Conservation (phyloP, 2,888 invertebrate species). For the Sphaerophoria taeniata region DNA sequence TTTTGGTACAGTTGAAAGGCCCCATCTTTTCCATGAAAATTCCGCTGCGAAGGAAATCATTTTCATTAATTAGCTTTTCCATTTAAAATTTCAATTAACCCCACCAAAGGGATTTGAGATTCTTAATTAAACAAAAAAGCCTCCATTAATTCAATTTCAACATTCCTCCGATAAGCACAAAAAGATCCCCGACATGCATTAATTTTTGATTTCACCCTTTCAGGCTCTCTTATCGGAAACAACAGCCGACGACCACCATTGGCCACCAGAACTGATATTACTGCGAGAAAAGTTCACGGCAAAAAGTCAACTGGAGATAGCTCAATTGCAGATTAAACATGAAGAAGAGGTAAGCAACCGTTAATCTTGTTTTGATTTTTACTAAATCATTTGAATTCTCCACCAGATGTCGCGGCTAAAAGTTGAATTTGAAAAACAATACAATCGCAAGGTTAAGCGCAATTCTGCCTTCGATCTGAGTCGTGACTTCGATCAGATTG, state of each 20-base stretch:
- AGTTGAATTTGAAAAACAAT: slow-evolving; percentile 81
- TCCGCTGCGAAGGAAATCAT: background rate
- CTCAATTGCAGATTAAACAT: slow-evolving; percentile 84
- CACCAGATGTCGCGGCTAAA: slow-evolving; percentile 82
- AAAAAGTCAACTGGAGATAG: slow-evolving; percentile 86
- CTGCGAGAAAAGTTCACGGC: slow-evolving; percentile 89
- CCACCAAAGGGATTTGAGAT: slow-evolving; percentile 31
- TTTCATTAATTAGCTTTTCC: slow-evolving; percentile 54
- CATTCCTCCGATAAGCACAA: slow-evolving; percentile 13
- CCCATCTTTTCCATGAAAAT: slow-evolving; percentile 19
- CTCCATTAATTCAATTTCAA: slow-evolving; percentile 13
- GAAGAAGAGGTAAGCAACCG: slow-evolving; percentile 85
- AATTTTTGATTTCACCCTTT: slow-evolving; percentile 20
- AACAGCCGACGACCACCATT: slow-evolving; percentile 87
- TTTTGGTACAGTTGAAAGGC: slow-evolving; percentile 12
- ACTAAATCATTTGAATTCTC: slow-evolving; percentile 3
- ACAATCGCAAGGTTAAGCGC: slow-evolving; percentile 82
- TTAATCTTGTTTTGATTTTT: background rate
- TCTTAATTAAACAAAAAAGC: slow-evolving; percentile 10
- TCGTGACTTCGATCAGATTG: slow-evolving; percentile 81
- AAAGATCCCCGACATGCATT: slow-evolving; percentile 1
- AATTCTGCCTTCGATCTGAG: slow-evolving; percentile 81
- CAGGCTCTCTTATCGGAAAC: slow-evolving; percentile 89
- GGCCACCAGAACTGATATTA: slow-evolving; percentile 90
- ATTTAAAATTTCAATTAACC: slow-evolving; percentile 54